A percentile compares a stretch with the other conserved stretches of the same genome.
Evolutionary conservation across 2,797 vertebrate genomes (phyloP).

Genomic region (Numenius phaeopus): DNA sequence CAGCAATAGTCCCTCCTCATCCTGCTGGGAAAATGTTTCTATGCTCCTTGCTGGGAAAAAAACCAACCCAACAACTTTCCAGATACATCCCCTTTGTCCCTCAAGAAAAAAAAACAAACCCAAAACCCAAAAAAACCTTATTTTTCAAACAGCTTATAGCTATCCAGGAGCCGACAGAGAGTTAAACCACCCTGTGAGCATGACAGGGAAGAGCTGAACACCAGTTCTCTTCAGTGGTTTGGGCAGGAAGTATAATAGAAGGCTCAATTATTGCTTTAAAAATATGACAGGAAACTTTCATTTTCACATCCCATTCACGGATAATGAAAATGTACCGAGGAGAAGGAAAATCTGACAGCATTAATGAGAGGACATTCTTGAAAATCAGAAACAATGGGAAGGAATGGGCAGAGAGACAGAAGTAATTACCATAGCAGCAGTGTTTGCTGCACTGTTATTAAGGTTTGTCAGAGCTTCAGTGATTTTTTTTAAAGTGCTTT

Average conservation of each 20-base stretch:
- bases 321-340: constrained; percentile 22
- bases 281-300: constrained; percentile 40
- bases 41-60: background rate
- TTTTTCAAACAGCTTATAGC: background rate
- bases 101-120: background rate
- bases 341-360: constrained; percentile 42
- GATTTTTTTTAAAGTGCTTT: background rate
- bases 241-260: constrained; percentile 37
- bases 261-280: constrained; percentile 34
- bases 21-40: background rate
- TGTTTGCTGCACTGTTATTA: constrained; percentile 65
- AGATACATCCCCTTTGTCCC: background rate
- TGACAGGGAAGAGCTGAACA: background rate
- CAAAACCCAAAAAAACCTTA: no score
- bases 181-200: background rate
- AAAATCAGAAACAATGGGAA: constrained; percentile 57
- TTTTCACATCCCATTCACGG: constrained; percentile 19
- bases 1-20: background rate
- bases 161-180: background rate
- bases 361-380: constrained; percentile 50
- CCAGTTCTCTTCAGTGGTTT: background rate
- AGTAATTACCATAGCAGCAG: constrained; percentile 13
- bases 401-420: constrained; percentile 32
- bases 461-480: constrained; percentile 56
- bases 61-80: background rate